These are phyloP conservation scores for Chaetura pelagica DNA, from an alignment of 2,113 vertebrate genomes.

Conservation along the genomic window DNA sequence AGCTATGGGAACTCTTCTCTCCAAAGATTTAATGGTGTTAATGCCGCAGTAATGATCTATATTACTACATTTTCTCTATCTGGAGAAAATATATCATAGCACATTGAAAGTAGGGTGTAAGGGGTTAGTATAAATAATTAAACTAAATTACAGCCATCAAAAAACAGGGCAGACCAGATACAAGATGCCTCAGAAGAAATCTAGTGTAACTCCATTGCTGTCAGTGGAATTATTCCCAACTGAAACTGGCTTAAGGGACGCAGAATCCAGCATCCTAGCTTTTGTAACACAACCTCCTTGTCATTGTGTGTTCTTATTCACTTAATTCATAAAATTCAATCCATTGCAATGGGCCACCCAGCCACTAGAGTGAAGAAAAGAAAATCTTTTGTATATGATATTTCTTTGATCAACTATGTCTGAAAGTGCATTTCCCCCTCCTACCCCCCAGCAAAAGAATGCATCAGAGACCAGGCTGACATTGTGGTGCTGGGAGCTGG, in stretches of 20 bases:
- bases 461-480: conserved; percentile 30
- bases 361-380: conserved; percentile 25
- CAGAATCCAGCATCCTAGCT: conserved; percentile 30
- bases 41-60: conserved; percentile 37
- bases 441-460: neutral
- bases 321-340: conserved; percentile 65
- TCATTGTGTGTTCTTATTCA: conserved; percentile 56
- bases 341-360: conserved; percentile 53
- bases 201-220: conserved; percentile 6
- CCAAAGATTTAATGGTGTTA: conserved; percentile 14
- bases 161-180: conserved; percentile 13
- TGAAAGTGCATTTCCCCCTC: conserved; percentile 23
- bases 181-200: conserved; percentile 6
- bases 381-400: conserved; percentile 63
- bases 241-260: conserved; percentile 5
- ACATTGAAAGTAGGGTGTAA: conserved; percentile 22
- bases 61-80: conserved; percentile 44
- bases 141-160: conserved; percentile 50
- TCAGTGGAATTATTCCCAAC: conserved; percentile 25
- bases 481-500: conserved; percentile 13
- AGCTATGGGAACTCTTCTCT: conserved; percentile 6
- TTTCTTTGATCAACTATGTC: conserved; percentile 34
- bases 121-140: conserved; percentile 59
- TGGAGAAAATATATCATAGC: conserved; percentile 53
- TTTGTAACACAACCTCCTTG: conserved; percentile 49